Conservation (phyloP, 2,797 vertebrate species). For the Syngnathus rostellatus region DNA sequence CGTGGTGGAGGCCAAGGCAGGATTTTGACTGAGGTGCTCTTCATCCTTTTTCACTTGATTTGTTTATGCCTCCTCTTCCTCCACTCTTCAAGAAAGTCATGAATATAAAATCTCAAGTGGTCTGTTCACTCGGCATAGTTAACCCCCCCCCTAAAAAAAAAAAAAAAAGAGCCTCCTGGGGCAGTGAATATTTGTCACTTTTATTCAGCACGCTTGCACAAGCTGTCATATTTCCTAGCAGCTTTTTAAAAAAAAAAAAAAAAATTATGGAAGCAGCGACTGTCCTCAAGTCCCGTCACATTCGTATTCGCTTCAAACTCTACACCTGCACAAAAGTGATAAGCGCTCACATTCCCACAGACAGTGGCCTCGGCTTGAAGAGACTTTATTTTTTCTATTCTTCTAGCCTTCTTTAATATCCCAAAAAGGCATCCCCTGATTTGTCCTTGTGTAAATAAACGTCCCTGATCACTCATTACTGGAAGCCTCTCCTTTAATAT, state of each 20-base stretch:
- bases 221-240: conserved; percentile 22
- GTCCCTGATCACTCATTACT: neutral
- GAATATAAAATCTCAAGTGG: conserved; percentile 53
- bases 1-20: conserved; percentile 29
- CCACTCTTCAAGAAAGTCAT: conserved; percentile 37
- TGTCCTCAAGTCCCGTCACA: conserved; percentile 34
- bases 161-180: conserved; percentile 23
- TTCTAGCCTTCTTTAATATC: too few species aligned
- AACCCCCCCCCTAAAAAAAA: conserved; percentile 2
- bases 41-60: conserved; percentile 21
- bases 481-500: neutral
- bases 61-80: conserved; percentile 18
- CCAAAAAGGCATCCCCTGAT: too few species aligned
- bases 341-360: neutral
- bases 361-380: neutral
- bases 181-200: conserved; percentile 32
- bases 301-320: conserved; percentile 48
- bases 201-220: conserved; percentile 11
- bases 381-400: too few species aligned
- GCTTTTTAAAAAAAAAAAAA: conserved; percentile 14
- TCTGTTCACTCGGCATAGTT: conserved; percentile 36
- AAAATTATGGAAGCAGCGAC: conserved; percentile 44
- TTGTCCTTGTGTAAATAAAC: neutral
- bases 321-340: conserved; percentile 44
- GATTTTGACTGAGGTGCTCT: conserved; percentile 40